phyloP scores from a whole-genome alignment of 2,797 vertebrate genomes.

The Bovichtus variegatus region DNA sequence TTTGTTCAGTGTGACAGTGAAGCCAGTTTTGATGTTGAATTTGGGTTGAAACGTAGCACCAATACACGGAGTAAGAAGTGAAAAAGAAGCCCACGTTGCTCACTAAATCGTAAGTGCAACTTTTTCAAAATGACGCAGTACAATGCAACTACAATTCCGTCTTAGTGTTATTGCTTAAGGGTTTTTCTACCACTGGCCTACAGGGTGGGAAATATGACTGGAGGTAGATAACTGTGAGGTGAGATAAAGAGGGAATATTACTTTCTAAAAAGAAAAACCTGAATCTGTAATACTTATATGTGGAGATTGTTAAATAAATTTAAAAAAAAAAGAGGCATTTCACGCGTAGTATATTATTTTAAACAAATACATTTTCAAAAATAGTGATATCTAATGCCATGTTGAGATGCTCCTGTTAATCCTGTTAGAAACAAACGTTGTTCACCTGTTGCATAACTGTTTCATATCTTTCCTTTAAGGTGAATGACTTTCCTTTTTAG shows the following conservation, averaged over 20 bases:
- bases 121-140: too few species aligned
- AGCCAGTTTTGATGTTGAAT: too few species aligned
- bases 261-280: background rate
- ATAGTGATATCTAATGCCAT: background rate
- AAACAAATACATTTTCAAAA: constrained; percentile 20
- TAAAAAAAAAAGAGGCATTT: background rate
- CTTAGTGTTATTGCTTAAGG: too few species aligned
- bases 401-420: background rate
- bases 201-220: background rate
- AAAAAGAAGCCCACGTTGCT: too few species aligned
- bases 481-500: background rate
- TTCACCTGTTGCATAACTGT: background rate
- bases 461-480: background rate
- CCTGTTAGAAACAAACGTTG: background rate
- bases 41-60: too few species aligned
- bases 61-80: too few species aligned
- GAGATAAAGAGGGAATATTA: background rate
- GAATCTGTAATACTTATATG: background rate
- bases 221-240: background rate
- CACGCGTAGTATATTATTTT: background rate
- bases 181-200: too few species aligned
- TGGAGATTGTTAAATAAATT: background rate
- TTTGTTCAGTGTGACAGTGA: too few species aligned
- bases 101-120: too few species aligned
- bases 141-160: too few species aligned